Base-by-base conservation (phyloP, 1,140 invertebrate genomes). In the Heterodera carotae region DNA sequence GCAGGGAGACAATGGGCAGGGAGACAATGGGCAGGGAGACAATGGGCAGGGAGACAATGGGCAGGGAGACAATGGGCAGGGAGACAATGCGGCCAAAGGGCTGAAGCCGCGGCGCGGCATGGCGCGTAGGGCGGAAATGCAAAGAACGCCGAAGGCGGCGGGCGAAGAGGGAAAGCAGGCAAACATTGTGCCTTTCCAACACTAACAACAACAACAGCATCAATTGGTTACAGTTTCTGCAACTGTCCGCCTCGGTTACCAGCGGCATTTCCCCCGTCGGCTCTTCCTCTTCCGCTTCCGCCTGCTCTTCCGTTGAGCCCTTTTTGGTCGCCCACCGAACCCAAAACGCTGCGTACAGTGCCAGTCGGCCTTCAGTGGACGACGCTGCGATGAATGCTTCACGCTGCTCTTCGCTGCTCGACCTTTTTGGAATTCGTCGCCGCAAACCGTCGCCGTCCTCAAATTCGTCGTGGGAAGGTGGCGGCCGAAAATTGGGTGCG, bases 301-400 rank as follows among this genome's bases (percentile, higher is more conserved):
- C 76, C 39, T 48, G 69, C 53, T 77, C 76, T 62, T 77, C 76
- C 34, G 69, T 77, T 56, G 67, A 56, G 67, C 73, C 73, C 3
- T 18, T 29, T n/a, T 22, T 56, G 48, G 48, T n/a, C n/a, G n/a
- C 48, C 12, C 22, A 22, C 48, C 48, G 48, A 12, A 5, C 48
- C 48, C 12, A 56, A 56, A 67, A 75, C 33, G 31, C 75, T 69
- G 59, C 34, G 10, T n/a, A 62, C 25, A 64, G n/a, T 33, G 59
- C 10, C 48, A 53, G 22, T 53, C 48, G 48, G 0, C 22, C 48
- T 12, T 53, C 48, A 5, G 36, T 39, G 48, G 48, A 64, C 36
- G 59, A 74, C 36, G 59, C 33, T n/a, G 25, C 27, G 64, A 64
- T 74, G 22, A 74, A 39, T 33, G 39, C 39, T n/a, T 33, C 70